phyloP scores from a whole-genome alignment of 2,888 invertebrate species.

The Luffia ferchaultella region DNA sequence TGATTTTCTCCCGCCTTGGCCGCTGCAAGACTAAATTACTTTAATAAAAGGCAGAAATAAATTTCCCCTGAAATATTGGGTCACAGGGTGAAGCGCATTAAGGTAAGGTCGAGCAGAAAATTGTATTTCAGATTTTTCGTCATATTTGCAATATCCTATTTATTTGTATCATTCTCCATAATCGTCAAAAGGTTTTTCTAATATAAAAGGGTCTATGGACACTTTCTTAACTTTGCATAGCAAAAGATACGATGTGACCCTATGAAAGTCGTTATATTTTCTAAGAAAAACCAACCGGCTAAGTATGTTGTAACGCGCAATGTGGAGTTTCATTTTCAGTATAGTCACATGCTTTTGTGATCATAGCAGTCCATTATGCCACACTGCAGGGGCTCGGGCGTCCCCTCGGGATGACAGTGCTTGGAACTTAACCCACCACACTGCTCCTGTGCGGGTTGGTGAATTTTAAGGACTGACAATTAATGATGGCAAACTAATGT shows the following conservation, averaged over 20 bases:
- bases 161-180: background rate
- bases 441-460: too few species aligned
- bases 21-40: conserved; percentile 28
- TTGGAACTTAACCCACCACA: too few species aligned
- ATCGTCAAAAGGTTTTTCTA: background rate
- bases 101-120: conserved; percentile 18
- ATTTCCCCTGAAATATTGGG: conserved; percentile 30
- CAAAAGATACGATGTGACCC: background rate
- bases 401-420: too few species aligned
- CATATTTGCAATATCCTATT: background rate
- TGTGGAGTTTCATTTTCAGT: too few species aligned
- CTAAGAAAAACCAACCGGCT: too few species aligned
- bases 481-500: too few species aligned
- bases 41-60: conserved; percentile 46
- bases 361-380: too few species aligned
- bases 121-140: conserved; percentile 7
- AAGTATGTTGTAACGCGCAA: too few species aligned
- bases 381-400: too few species aligned
- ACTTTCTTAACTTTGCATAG: background rate
- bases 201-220: background rate
- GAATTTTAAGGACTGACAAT: too few species aligned
- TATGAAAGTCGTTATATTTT: too few species aligned
- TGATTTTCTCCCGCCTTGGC: conserved; percentile 18
- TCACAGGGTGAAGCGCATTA: conserved; percentile 1
- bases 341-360: too few species aligned